Evolutionary conservation across 1,140 invertebrate genomes (phyloP).

Genomic region (Drosophila bocki): DNA sequence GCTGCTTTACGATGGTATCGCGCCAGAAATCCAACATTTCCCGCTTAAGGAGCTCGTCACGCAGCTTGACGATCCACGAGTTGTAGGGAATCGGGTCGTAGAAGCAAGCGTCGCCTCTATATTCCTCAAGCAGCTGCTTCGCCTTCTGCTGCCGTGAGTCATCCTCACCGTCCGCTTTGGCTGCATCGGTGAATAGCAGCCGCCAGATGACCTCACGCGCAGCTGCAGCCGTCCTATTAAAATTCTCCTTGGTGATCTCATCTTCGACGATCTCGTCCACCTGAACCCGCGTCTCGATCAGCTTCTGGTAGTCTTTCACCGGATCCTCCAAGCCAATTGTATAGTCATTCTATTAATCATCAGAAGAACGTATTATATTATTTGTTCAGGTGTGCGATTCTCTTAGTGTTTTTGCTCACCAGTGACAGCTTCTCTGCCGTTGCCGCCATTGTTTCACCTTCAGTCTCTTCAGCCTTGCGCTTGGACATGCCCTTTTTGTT

Average conservation of each 20-base stretch:
- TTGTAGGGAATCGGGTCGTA: constrained; percentile 69
- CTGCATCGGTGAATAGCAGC: constrained; percentile 47
- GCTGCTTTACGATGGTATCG: constrained; percentile 58
- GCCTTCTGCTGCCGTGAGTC: constrained; percentile 58
- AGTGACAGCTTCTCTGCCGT: constrained; percentile 31
- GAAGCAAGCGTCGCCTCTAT: constrained; percentile 69
- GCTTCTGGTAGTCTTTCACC: constrained; percentile 50
- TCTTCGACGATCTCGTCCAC: constrained; percentile 66
- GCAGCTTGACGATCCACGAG: constrained; percentile 69
- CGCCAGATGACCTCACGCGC: constrained; percentile 65
- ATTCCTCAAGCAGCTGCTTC: constrained; percentile 53
- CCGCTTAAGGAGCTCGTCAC: constrained; percentile 66
- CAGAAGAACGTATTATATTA: not conserved
- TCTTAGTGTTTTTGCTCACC: constrained; percentile 19
- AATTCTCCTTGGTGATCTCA: constrained; percentile 60
- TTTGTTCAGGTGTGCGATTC: not conserved
- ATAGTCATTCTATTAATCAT: constrained; percentile 18
- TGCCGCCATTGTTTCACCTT: constrained; percentile 38
- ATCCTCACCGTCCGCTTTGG: constrained; percentile 30
- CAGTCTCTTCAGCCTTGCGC: constrained; percentile 44
- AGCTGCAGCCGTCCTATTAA: constrained; percentile 42
- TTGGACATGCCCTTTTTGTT: constrained; percentile 49
- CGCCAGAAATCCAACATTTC: constrained; percentile 74
- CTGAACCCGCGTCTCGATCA: constrained; percentile 50
- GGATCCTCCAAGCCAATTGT: constrained; percentile 47